Evolutionary conservation across 2,113 vertebrate species (phyloP).

Genomic region (Cettia cetti): DNA sequence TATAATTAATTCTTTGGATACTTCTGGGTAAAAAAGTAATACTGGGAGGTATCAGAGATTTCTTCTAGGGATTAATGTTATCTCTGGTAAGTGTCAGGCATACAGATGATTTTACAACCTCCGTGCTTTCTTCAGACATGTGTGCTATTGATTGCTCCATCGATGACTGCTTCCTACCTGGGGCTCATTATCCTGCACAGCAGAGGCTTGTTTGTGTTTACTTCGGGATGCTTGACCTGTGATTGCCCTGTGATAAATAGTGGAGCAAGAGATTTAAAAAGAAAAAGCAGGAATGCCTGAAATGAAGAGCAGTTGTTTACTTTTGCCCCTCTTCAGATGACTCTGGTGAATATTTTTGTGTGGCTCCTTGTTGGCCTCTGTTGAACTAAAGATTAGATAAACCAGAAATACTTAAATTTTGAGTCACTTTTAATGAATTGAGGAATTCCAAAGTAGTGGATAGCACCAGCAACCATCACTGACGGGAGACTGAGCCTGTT

Average conservation of each 20-base stretch:
- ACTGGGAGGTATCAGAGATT: background rate
- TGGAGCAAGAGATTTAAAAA: background rate
- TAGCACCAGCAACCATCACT: background rate
- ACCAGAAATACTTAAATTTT: background rate
- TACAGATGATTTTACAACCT: background rate
- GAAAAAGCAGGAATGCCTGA: background rate
- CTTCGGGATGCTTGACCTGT: background rate
- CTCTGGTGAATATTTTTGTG: too few relatives aligned
- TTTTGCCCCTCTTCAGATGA: background rate
- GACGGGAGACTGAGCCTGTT: background rate
- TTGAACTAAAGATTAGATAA: background rate
- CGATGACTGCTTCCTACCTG: background rate
- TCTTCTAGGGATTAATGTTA: background rate
- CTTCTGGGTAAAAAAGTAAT: background rate
- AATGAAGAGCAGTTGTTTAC: background rate
- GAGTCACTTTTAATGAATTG: background rate
- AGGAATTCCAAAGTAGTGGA: background rate
- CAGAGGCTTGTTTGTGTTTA: background rate
- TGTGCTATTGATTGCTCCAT: constrained; percentile 28
- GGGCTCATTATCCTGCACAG: background rate
- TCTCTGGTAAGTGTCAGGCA: background rate
- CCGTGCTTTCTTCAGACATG: background rate
- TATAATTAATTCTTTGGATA: constrained; percentile 13
- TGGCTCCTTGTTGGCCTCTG: background rate
- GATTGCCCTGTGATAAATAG: background rate